phyloP scores from a whole-genome alignment of 2,797 vertebrate genomes.

The Mormyrops boulengeri region DNA sequence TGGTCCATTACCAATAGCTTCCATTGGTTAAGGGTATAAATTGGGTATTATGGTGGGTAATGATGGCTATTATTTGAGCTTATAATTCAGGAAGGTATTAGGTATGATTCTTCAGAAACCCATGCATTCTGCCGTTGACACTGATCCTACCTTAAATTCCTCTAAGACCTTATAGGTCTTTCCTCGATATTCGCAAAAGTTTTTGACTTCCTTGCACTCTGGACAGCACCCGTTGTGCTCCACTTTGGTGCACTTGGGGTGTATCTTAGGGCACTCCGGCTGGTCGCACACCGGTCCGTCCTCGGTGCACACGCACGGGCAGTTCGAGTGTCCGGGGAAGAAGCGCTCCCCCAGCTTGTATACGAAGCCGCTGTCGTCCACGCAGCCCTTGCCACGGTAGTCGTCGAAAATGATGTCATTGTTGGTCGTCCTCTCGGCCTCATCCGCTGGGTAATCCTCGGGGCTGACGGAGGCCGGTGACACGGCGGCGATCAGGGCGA shows the following conservation, averaged over 20 bases:
- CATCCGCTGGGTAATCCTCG: slow-evolving; percentile 87
- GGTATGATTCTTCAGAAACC: neutral
- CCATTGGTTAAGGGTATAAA: neutral
- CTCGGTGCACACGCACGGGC: slow-evolving; percentile 95
- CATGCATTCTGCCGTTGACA: neutral
- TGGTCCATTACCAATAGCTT: neutral
- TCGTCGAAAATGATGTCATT: slow-evolving; percentile 97
- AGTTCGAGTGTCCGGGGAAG: slow-evolving; percentile 98
- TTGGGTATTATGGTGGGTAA: neutral
- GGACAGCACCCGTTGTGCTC: slow-evolving; percentile 98
- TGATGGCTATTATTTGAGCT: neutral
- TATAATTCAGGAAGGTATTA: neutral
- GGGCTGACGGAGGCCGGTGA: slow-evolving; percentile 76
- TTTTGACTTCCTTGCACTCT: slow-evolving; percentile 98
- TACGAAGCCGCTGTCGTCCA: slow-evolving; percentile 98
- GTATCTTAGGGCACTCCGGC: slow-evolving; percentile 95
- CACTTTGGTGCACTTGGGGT: slow-evolving; percentile 98
- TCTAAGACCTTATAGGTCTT: slow-evolving; percentile 98
- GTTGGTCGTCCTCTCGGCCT: slow-evolving; percentile 79
- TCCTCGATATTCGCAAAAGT: slow-evolving; percentile 98
- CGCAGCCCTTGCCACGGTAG: slow-evolving; percentile 96
- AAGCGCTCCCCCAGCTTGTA: slow-evolving; percentile 97
- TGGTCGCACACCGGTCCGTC: slow-evolving; percentile 98
- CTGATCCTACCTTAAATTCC: slow-evolving; percentile 91
- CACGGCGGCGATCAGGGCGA: slow-evolving; percentile 72